Base-by-base conservation (phyloP, 2,888 invertebrate genomes). In the Sinotaia quadrata region DNA sequence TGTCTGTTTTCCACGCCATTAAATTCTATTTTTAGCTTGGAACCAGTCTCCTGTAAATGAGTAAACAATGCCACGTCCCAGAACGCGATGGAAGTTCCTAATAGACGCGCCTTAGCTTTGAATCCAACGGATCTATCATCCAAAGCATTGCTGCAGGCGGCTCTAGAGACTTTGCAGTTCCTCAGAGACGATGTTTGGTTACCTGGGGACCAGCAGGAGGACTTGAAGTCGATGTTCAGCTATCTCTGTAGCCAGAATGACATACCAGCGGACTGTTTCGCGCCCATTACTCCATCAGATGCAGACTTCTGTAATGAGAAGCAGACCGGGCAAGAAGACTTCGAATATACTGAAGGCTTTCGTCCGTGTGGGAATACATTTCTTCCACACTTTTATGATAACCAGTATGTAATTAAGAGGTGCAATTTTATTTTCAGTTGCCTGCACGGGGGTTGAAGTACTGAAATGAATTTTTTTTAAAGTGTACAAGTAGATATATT, bases 181-280 rank as follows among this genome's bases (percentile, higher is more conserved):
- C 44, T 65, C 56, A 65, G 56, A 56, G 65, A 65, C 41, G 65
- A 65, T 44, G 65, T 65, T 3, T 65, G 65, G 65, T 54, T 65
- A n/a, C 36, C 52, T n/a, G 56, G 56, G 27, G 36, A 36, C 24
- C 65, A 41, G 31, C 44, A 24, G 33, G 54, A 33, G 3, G 41
- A 54, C 24, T 29, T 44, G 27, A 36, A 44, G 10, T 41, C 56
- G 41, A 54, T 18, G 12, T 37, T 37, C 8, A 33, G 8, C n/a
- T 10, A 37, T 21, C 12, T 37, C 10, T 10, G 36, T 1, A 27
- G 44, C 21, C 29, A 36, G 8, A 18, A 54, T 31, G 54, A 24
- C 31, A 18, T 29, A 29, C 15, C 15, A 15, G 33, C 47, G 21
- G 61, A 51, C 21, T 4, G 56, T n/a, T 41, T 65, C 31, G 21